A percentile compares a stretch with the other conserved stretches of the same genome.
Evolutionary conservation across 2,888 invertebrate genomes (phyloP).

Genomic region (Diarsia dahlii): DNA sequence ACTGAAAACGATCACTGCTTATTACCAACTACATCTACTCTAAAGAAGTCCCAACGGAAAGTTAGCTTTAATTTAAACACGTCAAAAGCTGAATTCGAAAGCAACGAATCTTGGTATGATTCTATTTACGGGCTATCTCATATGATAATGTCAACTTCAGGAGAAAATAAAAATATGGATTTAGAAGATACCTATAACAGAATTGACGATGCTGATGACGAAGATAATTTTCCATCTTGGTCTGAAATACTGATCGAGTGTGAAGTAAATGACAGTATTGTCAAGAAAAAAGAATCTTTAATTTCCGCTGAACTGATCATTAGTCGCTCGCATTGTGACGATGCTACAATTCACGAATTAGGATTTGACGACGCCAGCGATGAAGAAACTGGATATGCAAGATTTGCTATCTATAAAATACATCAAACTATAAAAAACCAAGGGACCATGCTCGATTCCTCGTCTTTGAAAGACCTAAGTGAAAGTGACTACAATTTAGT

Average conservation of each 20-base stretch:
- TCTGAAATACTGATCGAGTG: conserved; percentile 81
- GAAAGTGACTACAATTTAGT: conserved; percentile 66
- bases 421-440: conserved; percentile 78
- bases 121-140: conserved; percentile 84
- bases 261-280: conserved; percentile 73
- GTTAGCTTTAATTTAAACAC: conserved; percentile 77
- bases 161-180: conserved; percentile 37
- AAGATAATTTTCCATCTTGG: conserved; percentile 77
- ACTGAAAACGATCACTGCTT: conserved; percentile 63
- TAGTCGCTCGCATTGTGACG: conserved; percentile 74
- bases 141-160: conserved; percentile 59
- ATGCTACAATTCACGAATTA: conserved; percentile 72
- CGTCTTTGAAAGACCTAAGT: conserved; percentile 81
- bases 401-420: conserved; percentile 84
- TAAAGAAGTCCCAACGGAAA: conserved; percentile 76
- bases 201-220: conserved; percentile 62
- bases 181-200: conserved; percentile 34
- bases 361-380: conserved; percentile 71
- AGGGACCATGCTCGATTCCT: conserved; percentile 81
- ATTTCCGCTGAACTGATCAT: conserved; percentile 75
- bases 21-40: conserved; percentile 78
- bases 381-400: conserved; percentile 77
- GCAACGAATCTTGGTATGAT: conserved; percentile 82
- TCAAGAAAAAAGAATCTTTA: conserved; percentile 71
- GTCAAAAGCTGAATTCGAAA: conserved; percentile 70